These are phyloP conservation scores for Eciton burchellii DNA, from an alignment of 1,140 invertebrate genomes.

Conservation along the genomic window DNA sequence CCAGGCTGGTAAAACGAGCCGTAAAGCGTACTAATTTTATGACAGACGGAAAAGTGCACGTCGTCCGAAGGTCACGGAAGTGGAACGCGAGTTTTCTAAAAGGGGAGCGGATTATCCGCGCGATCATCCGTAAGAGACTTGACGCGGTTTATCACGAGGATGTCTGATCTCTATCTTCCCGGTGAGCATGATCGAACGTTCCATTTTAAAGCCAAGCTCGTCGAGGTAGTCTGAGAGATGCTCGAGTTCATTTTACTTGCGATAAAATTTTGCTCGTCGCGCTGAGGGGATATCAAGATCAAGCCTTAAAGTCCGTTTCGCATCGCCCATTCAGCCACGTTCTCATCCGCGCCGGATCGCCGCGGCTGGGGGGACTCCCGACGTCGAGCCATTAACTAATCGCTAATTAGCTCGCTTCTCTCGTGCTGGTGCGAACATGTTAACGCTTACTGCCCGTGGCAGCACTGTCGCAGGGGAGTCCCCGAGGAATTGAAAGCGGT, in stretches of 20 bases:
- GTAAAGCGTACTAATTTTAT: not conserved
- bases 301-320: not conserved
- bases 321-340: not conserved
- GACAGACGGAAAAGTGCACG: not conserved
- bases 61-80: not conserved
- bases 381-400: slow-evolving; percentile 49
- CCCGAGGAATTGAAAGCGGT: slow-evolving; percentile 53
- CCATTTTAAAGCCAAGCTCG: too few species aligned
- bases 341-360: not conserved
- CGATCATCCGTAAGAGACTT: too few species aligned
- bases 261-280: not conserved
- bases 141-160: too few species aligned
- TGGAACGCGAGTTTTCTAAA: too few species aligned
- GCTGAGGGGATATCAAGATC: slow-evolving; percentile 3
- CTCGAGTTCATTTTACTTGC: too few species aligned
- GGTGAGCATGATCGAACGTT: too few species aligned
- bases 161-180: too few species aligned
- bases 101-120: too few species aligned
- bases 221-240: too few species aligned
- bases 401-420: slow-evolving; percentile 51
- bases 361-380: slow-evolving; percentile 7
- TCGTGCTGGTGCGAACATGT: not conserved
- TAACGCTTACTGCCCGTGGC: not conserved
- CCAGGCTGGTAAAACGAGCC: not conserved
- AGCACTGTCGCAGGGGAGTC: slow-evolving; percentile 45